Evolutionary conservation across 2,888 invertebrate genomes (phyloP), one percentile per base, ranked within the genome.

Genomic region (Invenusta paracnida): DNA sequence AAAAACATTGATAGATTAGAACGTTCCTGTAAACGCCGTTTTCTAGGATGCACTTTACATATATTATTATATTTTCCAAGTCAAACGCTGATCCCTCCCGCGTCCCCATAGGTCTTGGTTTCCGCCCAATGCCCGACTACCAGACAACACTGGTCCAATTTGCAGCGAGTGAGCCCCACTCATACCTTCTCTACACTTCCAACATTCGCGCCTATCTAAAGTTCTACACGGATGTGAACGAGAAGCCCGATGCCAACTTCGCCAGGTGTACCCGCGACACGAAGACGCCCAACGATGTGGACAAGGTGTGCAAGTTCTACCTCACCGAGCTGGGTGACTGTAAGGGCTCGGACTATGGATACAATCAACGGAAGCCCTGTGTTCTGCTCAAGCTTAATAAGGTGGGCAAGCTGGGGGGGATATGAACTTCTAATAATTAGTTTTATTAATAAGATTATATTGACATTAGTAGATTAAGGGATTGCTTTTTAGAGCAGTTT

Each of bases 371-470:
- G 0, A 1, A 27, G 2, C 86, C 86, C 5, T 86, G 86, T 86
- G 86, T 86, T 29, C 1, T 86, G 1, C n/a, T 86, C 25, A 86
- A 86, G 28, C 66, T 86, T 67, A 86, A 86, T 27, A 86, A 86
- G 86, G 86, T 85, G 11, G 11, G 25, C n/a, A n/a, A n/a, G n/a
- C n/a, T n/a, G n/a, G n/a, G n/a, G 13, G 13, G 13, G 66, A 66
- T 66, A n/a, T n/a, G n/a, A n/a, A n/a, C n/a, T n/a, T n/a, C n/a
- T n/a, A n/a, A n/a, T n/a, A n/a, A n/a, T n/a, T n/a, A n/a, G n/a
- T n/a, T n/a, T n/a, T n/a, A n/a, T n/a, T n/a, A n/a, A n/a, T n/a
- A n/a, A n/a, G n/a, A n/a, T n/a, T n/a, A n/a, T n/a, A n/a, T n/a
- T n/a, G n/a, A n/a, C n/a, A n/a, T n/a, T n/a, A n/a, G n/a, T n/a